These are phyloP conservation scores for Oxygymnocypris stewartii DNA, from an alignment of 2,113 vertebrate genomes.

Conservation along the genomic window DNA sequence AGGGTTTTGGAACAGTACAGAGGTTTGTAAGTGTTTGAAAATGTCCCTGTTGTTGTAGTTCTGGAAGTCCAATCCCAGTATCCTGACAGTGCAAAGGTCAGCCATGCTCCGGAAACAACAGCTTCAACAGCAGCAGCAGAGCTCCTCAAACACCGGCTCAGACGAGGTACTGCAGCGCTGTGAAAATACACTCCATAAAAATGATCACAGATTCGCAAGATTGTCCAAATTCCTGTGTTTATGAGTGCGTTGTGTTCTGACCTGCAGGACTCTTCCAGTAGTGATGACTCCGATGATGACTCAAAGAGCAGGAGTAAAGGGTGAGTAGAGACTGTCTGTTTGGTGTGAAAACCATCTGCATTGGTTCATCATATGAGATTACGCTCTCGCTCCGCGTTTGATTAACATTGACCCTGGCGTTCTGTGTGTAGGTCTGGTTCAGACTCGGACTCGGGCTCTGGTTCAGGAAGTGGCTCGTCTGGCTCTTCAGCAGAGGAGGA, in stretches of 20 bases:
- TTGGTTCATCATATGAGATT: background rate
- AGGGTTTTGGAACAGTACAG: background rate
- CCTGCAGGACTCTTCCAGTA: conserved; percentile 88
- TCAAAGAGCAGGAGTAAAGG: conserved; percentile 87
- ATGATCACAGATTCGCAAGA: background rate
- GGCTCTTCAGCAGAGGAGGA: conserved; percentile 82
- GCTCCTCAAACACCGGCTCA: conserved; percentile 89
- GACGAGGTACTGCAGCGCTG: conserved; percentile 79
- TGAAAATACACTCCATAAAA: background rate
- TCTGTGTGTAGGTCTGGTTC: conserved; percentile 70
- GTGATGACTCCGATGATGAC: conserved; percentile 86
- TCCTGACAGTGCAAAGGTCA: conserved; percentile 92
- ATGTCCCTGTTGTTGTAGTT: conserved; percentile 74
- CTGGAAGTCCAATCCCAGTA: conserved; percentile 97
- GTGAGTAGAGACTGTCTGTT: conserved; percentile 71
- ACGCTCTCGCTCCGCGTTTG: background rate
- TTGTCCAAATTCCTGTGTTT: background rate
- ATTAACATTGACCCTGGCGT: background rate
- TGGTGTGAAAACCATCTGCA: background rate
- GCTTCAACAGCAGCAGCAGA: conserved; percentile 76
- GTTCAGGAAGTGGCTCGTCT: conserved; percentile 85
- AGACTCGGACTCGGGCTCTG: conserved; percentile 78
- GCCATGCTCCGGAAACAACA: conserved; percentile 90
- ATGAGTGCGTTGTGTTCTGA: conserved; percentile 3
- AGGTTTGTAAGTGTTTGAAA: background rate